Evolutionary conservation across 2,888 invertebrate genomes (phyloP).

Genomic region (Salticus scenicus): DNA sequence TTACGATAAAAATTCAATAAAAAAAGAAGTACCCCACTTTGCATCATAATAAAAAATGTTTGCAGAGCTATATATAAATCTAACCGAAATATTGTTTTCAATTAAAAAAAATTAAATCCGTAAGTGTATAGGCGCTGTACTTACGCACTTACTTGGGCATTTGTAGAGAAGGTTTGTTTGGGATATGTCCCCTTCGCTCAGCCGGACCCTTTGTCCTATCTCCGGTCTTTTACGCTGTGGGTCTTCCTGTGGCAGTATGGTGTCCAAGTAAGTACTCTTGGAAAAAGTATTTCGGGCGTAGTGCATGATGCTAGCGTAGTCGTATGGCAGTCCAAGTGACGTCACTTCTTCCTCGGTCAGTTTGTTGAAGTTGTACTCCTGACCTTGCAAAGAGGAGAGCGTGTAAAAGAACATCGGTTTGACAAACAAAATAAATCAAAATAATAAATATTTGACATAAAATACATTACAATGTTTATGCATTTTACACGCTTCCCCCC

Average conservation of each 20-base stretch:
- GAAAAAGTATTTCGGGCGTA: conserved; percentile 99
- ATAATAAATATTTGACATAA: too few species aligned
- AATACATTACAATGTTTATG: too few species aligned
- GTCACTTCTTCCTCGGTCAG: conserved; percentile 96
- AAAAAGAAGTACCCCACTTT: too few species aligned
- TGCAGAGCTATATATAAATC: too few species aligned
- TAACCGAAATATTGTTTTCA: too few species aligned
- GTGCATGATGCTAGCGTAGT: conserved; percentile 99
- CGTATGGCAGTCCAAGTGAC: conserved; percentile 94
- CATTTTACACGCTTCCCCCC: too few species aligned
- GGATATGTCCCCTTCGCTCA: conserved; percentile 95
- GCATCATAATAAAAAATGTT: too few species aligned
- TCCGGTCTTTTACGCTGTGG: conserved; percentile 81
- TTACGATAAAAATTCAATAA: too few species aligned
- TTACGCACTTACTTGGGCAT: conserved; percentile 87
- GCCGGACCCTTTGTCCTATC: conserved; percentile 94
- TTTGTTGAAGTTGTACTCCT: conserved; percentile 99
- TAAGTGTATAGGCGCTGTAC: conserved; percentile 26
- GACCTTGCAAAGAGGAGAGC: conserved; percentile 81
- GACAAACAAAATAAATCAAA: background rate
- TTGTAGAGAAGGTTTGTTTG: conserved; percentile 97
- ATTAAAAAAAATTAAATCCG: too few species aligned
- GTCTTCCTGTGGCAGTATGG: conserved; percentile 90
- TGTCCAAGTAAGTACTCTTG: conserved; percentile 93
- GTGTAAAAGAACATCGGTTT: conserved; percentile 22